Base-by-base conservation (phyloP, 37 sponge, comb jelly and placozoan genomes). In the Chondrosia reniformis region DNA sequence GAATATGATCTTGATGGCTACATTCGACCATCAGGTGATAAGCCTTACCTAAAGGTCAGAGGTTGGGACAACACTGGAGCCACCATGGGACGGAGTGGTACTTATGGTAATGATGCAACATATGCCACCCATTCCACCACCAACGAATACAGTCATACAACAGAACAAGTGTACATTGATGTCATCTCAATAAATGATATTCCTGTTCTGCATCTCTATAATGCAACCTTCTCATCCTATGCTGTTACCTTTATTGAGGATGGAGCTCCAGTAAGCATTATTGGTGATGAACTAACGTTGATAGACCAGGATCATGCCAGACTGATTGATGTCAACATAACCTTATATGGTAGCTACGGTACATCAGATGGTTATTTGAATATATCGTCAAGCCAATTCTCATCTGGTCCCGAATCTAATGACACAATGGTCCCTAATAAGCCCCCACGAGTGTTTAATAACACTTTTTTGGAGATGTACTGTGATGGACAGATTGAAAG, bases 21-120 rank as follows among this genome's bases (percentile, higher is more conserved):
- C 39, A 67, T 80, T 0, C 64, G 96, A 33, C 89, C 89, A 8
- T 15, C 39, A 13, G 65, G 76, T 0, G 86, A 94, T 41, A 80
- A 74, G 4, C 96, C 96, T 0, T 91, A 77, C 41, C 65, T 95
- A 25, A 27, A 40, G 21, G 89, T 75, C 3, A 69, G 54, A 6
- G 96, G 88, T 1, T 95, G 96, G 96, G 96, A 95, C 71, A 87
- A 86, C 49, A 95, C 96, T n/a, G 96, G 89, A 10, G 32, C 5
- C 27, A 91, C 87, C 7, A 59, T 37, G 9, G 86, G 89, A 1
- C 30, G 61, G 71, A 83, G 86, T 38, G 92, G 89, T 45, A 81
- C 83, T 33, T 91, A 91, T 76, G 96, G 96, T 6, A 84, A 85
- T 37, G 92, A 95, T 79, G 87, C 89, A 41, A 77, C 89, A 0